Percentiles rank a stretch among this genome's conserved stretches.
Conservation (phyloP, 2,888 invertebrate genomes). For the Hanleya hanleyi region DNA sequence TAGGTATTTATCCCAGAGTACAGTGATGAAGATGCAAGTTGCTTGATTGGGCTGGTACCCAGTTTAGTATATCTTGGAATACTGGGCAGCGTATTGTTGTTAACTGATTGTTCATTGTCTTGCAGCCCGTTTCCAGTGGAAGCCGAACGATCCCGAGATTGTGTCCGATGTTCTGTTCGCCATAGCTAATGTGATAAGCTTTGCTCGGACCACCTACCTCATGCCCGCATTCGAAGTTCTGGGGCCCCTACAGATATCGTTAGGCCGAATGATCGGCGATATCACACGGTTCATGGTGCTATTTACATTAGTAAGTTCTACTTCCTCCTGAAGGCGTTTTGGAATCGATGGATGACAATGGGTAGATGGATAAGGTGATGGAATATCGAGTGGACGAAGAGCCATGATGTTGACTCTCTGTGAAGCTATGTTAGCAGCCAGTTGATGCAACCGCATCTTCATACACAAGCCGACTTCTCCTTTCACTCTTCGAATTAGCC, state of each 20-base stretch:
- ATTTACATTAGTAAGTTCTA: constrained; percentile 67
- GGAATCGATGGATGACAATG: neutral
- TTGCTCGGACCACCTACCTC: constrained; percentile 73
- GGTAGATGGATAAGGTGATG: no score
- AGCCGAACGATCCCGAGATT: constrained; percentile 72
- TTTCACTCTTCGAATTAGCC: no score
- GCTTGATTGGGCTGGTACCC: no score
- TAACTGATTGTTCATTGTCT: no score
- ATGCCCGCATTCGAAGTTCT: constrained; percentile 74
- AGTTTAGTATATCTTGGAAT: no score
- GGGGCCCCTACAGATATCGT: constrained; percentile 72
- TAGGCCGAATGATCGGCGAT: constrained; percentile 73
- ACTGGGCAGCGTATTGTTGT: no score
- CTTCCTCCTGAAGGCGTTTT: constrained; percentile 1
- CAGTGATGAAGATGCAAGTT: no score
- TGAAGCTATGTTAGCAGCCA: no score
- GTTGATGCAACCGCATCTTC: no score
- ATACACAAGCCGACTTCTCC: no score
- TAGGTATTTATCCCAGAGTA: no score
- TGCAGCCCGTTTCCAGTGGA: constrained; percentile 72
- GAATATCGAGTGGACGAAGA: neutral
- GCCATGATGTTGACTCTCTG: neutral
- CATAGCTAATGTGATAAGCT: constrained; percentile 73
- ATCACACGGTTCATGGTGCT: constrained; percentile 73
- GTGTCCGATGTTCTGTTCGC: constrained; percentile 73